phyloP scores from a whole-genome alignment of 2,888 invertebrate species.

The Scaptomyza tumidula region DNA sequence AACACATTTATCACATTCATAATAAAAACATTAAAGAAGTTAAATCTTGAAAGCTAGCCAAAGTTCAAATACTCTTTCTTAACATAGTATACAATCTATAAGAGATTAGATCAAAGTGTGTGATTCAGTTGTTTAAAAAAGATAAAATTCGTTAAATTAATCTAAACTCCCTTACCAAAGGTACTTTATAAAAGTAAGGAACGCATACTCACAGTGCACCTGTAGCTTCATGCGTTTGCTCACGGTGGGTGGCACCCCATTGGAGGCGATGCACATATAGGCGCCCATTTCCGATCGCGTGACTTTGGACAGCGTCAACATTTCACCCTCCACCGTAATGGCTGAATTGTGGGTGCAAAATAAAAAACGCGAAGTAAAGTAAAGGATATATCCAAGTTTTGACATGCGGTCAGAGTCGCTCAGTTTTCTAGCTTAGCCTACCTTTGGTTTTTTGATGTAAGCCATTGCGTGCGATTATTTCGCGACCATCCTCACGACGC shows the following conservation, averaged over 20 bases:
- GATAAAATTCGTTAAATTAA: too few species aligned
- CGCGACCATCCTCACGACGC: conserved; percentile 93
- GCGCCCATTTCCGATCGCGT: conserved; percentile 95
- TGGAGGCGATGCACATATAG: conserved; percentile 94
- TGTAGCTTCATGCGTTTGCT: conserved; percentile 96
- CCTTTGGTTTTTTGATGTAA: conserved; percentile 91
- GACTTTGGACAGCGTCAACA: conserved; percentile 92
- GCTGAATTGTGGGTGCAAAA: conserved; percentile 84
- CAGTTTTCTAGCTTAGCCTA: conserved; percentile 65
- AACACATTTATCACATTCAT: conserved; percentile 27
- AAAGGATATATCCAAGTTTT: conserved; percentile 15
- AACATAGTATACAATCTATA: not conserved
- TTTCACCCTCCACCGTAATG: conserved; percentile 90
- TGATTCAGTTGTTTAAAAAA: too few species aligned
- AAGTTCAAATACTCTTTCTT: not conserved
- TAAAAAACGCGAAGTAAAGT: not conserved
- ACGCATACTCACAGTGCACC: conserved; percentile 92
- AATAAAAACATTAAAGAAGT: not conserved
- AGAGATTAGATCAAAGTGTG: too few species aligned
- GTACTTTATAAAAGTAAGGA: not conserved
- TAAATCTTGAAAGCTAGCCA: not conserved
- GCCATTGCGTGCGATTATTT: conserved; percentile 91
- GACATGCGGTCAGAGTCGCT: conserved; percentile 47
- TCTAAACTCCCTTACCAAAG: not conserved
- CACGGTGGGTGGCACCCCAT: conserved; percentile 94